phyloP scores from a whole-genome alignment of 1,140 invertebrate genomes.

The Piezodorus guildinii region DNA sequence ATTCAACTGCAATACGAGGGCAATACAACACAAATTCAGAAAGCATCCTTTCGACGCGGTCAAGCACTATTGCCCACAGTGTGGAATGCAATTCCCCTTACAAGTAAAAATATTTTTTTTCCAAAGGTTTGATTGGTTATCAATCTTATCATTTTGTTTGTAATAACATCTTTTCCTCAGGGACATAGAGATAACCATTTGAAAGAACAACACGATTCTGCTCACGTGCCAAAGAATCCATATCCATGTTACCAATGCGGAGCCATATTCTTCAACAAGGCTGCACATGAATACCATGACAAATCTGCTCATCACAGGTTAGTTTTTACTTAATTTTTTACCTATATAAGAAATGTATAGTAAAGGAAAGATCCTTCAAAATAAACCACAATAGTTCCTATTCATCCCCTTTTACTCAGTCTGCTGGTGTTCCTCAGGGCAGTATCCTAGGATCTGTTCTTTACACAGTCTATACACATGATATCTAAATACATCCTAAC shows the following conservation, averaged over 20 bases:
- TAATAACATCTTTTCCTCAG: slow-evolving; percentile 35
- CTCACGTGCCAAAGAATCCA: slow-evolving; percentile 31
- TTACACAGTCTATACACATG: too few species aligned
- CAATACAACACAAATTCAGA: slow-evolving; percentile 55
- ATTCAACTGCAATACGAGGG: slow-evolving; percentile 45
- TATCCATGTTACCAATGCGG: slow-evolving; percentile 47
- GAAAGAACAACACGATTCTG: slow-evolving; percentile 30
- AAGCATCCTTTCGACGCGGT: slow-evolving; percentile 47
- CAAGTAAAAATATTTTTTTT: slow-evolving; percentile 37
- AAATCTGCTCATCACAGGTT: slow-evolving; percentile 48
- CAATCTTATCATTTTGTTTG: not conserved
- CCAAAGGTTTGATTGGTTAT: not conserved
- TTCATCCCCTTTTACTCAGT: too few species aligned
- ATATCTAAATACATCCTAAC: too few species aligned
- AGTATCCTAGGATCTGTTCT: too few species aligned
- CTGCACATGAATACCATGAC: slow-evolving; percentile 49
- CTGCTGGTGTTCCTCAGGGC: too few species aligned
- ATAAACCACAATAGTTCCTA: too few species aligned
- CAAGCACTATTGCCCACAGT: slow-evolving; percentile 53
- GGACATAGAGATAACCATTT: slow-evolving; percentile 41
- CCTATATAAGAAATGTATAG: too few species aligned
- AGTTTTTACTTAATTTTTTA: too few species aligned
- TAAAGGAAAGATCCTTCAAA: too few species aligned
- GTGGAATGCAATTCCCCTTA: slow-evolving; percentile 55
- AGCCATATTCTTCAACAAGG: slow-evolving; percentile 44